Percentiles rank a stretch among this genome's conserved stretches.
phyloP scores from a whole-genome alignment of 2,797 vertebrate genomes.

The Glyptemys insculpta region DNA sequence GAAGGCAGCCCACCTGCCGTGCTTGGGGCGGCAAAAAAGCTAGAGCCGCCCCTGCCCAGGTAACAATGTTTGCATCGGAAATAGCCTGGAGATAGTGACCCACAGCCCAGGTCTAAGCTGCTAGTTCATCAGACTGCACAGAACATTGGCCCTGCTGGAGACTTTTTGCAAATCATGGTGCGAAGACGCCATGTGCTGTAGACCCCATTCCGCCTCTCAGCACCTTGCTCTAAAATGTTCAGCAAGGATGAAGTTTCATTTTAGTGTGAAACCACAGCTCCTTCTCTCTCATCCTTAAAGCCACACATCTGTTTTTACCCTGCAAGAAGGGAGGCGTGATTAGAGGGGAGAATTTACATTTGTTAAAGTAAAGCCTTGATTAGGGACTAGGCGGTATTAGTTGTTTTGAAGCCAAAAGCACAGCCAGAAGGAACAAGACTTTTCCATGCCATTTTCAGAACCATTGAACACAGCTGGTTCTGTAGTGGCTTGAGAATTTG shows the following conservation, averaged over 20 bases:
- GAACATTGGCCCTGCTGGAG: neutral
- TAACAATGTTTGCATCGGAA: neutral
- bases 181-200: neutral
- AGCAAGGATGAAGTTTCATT: neutral
- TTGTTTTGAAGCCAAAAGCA: neutral
- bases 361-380: neutral
- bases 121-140: too few species aligned
- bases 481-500: neutral
- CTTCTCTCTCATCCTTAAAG: neutral
- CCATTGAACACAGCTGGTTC: neutral
- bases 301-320: neutral
- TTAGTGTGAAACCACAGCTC: neutral
- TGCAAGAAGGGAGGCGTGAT: neutral
- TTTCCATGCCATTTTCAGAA: neutral
- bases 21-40: too few species aligned
- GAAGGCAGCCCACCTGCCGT: too few species aligned
- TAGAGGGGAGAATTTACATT: neutral
- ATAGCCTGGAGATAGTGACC: neutral
- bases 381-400: neutral
- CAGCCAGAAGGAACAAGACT: neutral
- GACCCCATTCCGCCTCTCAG: neutral
- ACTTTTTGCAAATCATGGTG: neutral
- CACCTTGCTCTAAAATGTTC: neutral
- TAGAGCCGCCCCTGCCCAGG: too few species aligned
- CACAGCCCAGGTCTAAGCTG: neutral